phyloP scores from a whole-genome alignment of 2,113 vertebrate species.

The Protomyctophum bolini region DNA sequence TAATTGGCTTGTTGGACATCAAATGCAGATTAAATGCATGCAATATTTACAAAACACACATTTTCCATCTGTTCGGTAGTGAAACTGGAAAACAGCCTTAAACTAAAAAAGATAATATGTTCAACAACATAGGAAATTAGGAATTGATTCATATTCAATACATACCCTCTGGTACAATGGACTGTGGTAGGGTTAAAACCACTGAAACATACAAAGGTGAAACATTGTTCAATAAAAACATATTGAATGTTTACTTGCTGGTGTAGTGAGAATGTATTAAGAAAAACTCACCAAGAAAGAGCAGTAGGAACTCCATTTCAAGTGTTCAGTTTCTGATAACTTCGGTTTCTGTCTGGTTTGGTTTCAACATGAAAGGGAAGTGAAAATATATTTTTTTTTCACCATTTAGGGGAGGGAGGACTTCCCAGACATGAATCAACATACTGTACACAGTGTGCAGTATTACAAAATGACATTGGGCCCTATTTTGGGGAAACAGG shows the following conservation, averaged over 20 bases:
- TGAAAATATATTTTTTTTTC: slow-evolving; percentile 33
- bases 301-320: slow-evolving; percentile 50
- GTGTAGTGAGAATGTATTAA: not conserved
- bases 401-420: too few species aligned
- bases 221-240: not conserved
- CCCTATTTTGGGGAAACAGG: too few species aligned
- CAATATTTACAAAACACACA: too few species aligned
- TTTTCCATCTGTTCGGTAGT: too few species aligned
- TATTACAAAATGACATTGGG: too few species aligned
- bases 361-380: slow-evolving; percentile 41
- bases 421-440: too few species aligned
- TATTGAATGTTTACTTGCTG: not conserved
- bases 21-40: too few species aligned
- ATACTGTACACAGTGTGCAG: too few species aligned
- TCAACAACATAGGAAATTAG: too few species aligned
- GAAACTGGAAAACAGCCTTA: too few species aligned
- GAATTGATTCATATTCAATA: not conserved
- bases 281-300: slow-evolving; percentile 63
- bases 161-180: slow-evolving; percentile 29
- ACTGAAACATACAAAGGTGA: slow-evolving; percentile 48
- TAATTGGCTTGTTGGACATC: too few species aligned
- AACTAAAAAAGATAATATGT: too few species aligned
- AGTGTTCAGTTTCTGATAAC: not conserved
- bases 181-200: slow-evolving; percentile 28
- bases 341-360: slow-evolving; percentile 20